phyloP scores from a whole-genome alignment of 2,888 invertebrate genomes.

The Agrotis ipsilon region DNA sequence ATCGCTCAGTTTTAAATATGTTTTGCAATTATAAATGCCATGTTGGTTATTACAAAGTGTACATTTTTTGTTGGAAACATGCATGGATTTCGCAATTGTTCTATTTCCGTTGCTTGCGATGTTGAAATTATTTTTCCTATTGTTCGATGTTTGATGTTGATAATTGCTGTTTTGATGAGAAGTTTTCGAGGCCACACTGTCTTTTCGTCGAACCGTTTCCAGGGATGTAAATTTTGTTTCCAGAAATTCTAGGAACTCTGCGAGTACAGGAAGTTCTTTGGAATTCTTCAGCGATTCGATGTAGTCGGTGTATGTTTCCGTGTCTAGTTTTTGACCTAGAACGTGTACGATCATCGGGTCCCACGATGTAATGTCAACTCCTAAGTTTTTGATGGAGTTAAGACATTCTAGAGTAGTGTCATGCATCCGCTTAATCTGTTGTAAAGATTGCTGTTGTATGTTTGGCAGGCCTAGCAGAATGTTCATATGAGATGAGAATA shows the following conservation, averaged over 20 bases:
- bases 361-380: neutral
- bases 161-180: slow-evolving; percentile 2
- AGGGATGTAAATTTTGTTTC: slow-evolving; percentile 11
- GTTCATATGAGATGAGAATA: no score
- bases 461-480: neutral
- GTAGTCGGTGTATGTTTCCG: slow-evolving; percentile 9
- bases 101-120: neutral
- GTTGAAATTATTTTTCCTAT: slow-evolving; percentile 5
- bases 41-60: no score
- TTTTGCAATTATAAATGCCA: no score
- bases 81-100: slow-evolving; percentile 4
- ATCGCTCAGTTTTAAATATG: no score
- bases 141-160: slow-evolving; percentile 1
- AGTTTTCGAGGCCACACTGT: neutral
- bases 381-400: neutral
- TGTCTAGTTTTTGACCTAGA: slow-evolving; percentile 1
- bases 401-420: neutral
- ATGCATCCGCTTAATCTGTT: slow-evolving; percentile 1
- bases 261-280: no score
- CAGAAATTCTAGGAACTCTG: slow-evolving; percentile 10
- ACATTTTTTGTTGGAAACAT: no score
- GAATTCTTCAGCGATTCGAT: no score
- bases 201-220: slow-evolving; percentile 5
- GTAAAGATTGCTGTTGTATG: slow-evolving; percentile 3
- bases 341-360: slow-evolving; percentile 5